Conservation (phyloP, 2,888 invertebrate species). For the Cheilosia grossa region DNA sequence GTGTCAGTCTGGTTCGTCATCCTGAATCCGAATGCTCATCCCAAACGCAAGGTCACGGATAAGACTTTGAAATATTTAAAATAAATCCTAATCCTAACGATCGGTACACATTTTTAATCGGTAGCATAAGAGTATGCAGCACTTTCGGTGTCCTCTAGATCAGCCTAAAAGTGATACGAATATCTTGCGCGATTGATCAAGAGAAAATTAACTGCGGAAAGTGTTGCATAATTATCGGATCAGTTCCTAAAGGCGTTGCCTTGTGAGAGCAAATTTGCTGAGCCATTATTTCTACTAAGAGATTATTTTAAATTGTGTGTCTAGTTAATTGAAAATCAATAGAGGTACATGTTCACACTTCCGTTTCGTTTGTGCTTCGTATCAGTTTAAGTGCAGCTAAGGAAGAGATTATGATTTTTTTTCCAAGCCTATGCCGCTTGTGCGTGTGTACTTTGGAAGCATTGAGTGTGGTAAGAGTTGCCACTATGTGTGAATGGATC, state of each 20-base stretch:
- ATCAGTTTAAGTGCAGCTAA: no score
- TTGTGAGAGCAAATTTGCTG: background rate
- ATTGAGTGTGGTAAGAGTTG: no score
- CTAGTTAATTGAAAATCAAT: no score
- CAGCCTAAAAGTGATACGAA: slow-evolving; percentile 1
- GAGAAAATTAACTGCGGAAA: background rate
- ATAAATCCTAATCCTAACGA: background rate
- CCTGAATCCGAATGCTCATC: slow-evolving; percentile 42
- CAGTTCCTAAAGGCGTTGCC: background rate
- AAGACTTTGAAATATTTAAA: no score
- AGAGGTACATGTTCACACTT: no score
- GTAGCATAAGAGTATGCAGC: slow-evolving; percentile 37
- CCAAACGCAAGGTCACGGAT: slow-evolving; percentile 1
- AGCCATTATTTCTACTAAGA: background rate
- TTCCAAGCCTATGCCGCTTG: no score
- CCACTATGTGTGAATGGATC: no score
- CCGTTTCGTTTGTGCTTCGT: no score
- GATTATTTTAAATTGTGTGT: background rate
- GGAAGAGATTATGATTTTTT: background rate
- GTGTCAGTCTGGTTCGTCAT: background rate
- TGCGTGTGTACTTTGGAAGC: no score
- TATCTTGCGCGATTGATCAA: background rate
- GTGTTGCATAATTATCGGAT: slow-evolving; percentile 39
- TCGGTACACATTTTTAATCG: background rate
- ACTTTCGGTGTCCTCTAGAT: background rate